A percentile compares a stretch with the other conserved stretches of the same genome.
Conservation (phyloP, 2,797 vertebrate species). For the Microtus obscurus region DNA sequence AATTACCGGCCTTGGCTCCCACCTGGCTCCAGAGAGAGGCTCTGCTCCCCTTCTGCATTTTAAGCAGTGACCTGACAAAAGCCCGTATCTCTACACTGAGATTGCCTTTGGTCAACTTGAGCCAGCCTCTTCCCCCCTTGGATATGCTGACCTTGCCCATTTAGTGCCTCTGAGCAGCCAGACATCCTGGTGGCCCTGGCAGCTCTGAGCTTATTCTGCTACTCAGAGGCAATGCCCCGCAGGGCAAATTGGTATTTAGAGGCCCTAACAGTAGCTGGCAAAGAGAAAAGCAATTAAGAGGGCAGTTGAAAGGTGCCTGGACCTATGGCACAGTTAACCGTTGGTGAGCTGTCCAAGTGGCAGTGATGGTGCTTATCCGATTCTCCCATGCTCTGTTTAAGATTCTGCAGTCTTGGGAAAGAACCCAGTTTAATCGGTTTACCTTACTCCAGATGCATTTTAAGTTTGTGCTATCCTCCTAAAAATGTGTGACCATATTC, state of each 20-base stretch:
- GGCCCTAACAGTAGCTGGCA: constrained; percentile 48
- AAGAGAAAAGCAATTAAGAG: constrained; percentile 52
- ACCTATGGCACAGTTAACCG: not conserved
- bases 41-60: constrained; percentile 70
- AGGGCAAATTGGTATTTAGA: constrained; percentile 50
- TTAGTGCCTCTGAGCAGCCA: constrained; percentile 23
- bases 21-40: constrained; percentile 66
- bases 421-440: not conserved
- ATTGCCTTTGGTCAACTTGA: not conserved
- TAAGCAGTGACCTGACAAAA: constrained; percentile 61
- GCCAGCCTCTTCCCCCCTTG: constrained; percentile 16
- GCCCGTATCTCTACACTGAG: constrained; percentile 56
- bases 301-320: constrained; percentile 36
- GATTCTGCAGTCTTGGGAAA: not conserved
- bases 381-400: not conserved
- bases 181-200: constrained; percentile 31
- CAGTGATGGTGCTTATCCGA: not conserved
- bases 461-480: not conserved
- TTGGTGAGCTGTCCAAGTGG: not conserved
- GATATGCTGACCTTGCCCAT: not conserved
- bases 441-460: not conserved
- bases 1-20: constrained; percentile 78
- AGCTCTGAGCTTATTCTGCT: constrained; percentile 46
- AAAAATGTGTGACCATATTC: not conserved
- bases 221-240: not conserved